Conservation (phyloP, 2,888 invertebrate genomes). For the Stenodema calcarata region DNA sequence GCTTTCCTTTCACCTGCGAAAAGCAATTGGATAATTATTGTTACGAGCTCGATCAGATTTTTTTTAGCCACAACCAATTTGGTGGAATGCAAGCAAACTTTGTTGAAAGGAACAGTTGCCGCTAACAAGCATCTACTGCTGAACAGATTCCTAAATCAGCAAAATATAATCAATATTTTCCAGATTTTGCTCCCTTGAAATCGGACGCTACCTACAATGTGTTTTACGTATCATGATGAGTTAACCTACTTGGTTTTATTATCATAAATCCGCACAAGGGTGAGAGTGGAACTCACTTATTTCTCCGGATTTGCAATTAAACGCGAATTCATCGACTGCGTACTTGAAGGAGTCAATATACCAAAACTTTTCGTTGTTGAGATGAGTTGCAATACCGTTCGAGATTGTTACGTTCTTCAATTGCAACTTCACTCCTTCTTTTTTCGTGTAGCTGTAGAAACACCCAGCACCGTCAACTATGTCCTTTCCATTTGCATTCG, state of each 20-base stretch:
- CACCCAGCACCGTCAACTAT: slow-evolving; percentile 66
- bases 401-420: slow-evolving; percentile 68
- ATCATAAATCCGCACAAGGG: too few species aligned
- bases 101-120: too few species aligned
- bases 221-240: too few species aligned
- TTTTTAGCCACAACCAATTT: too few species aligned
- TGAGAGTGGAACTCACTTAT: slow-evolving; percentile 71
- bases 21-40: neutral
- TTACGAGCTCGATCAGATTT: too few species aligned
- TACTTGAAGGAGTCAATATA: slow-evolving; percentile 63
- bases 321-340: slow-evolving; percentile 72
- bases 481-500: slow-evolving; percentile 56
- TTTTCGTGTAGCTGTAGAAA: slow-evolving; percentile 58
- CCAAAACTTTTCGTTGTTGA: slow-evolving; percentile 69
- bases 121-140: too few species aligned
- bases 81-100: too few species aligned
- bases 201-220: too few species aligned
- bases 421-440: slow-evolving; percentile 59
- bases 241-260: too few species aligned
- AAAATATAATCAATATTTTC: too few species aligned
- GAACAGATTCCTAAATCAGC: too few species aligned
- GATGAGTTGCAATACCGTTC: slow-evolving; percentile 82
- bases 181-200: too few species aligned
- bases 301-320: slow-evolving; percentile 71
- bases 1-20: slow-evolving; percentile 3